phyloP scores from a whole-genome alignment of 2,888 invertebrate species.

The Dryadula phaetusa region DNA sequence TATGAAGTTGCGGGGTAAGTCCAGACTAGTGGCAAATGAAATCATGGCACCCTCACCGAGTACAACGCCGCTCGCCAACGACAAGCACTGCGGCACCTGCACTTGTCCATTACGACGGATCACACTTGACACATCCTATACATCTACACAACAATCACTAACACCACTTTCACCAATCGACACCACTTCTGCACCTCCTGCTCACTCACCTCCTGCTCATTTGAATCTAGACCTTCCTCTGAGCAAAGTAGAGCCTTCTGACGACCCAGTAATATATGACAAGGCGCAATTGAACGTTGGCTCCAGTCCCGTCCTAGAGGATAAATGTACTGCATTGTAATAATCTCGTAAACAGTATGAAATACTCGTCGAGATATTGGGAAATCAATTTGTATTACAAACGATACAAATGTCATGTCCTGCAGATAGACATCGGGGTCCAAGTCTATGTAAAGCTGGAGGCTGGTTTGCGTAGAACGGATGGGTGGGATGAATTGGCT shows the following conservation, averaged over 20 bases:
- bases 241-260: slow-evolving; percentile 29
- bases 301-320: slow-evolving; percentile 39
- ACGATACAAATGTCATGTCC: not conserved
- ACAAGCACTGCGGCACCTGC: slow-evolving; percentile 4
- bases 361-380: not conserved
- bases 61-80: not conserved
- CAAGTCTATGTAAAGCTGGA: not conserved
- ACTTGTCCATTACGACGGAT: not conserved
- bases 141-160: not conserved
- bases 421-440: not conserved
- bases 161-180: not conserved
- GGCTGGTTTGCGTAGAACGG: not conserved
- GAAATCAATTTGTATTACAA: not conserved
- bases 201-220: too few species aligned
- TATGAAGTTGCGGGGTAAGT: slow-evolving; percentile 37
- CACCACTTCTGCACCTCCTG: not conserved
- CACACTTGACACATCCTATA: not conserved
- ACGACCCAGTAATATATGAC: slow-evolving; percentile 40
- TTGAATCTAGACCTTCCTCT: slow-evolving; percentile 26
- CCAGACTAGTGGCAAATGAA: slow-evolving; percentile 20
- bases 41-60: not conserved
- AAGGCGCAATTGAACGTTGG: slow-evolving; percentile 39
- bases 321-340: slow-evolving; percentile 16
- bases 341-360: not conserved
- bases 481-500: not conserved